A percentile compares a stretch with the other conserved stretches of the same genome.
Evolutionary conservation across 2,888 invertebrate genomes (phyloP).

Genomic region (Lochmaea capreae): DNA sequence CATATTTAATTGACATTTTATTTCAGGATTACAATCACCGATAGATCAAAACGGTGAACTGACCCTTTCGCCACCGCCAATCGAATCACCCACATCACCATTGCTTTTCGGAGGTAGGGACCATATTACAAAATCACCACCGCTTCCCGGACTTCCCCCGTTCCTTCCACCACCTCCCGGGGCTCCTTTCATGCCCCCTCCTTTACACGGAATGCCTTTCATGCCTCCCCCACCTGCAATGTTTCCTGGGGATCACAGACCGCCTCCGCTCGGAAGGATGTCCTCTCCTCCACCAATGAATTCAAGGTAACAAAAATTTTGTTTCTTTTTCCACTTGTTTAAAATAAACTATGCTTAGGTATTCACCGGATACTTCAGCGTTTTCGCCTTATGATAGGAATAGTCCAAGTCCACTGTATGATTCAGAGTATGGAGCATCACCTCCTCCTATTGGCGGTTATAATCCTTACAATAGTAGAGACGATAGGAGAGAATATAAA

Average conservation of each 20-base stretch:
- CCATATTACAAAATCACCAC: slow-evolving; percentile 64
- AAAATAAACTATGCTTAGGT: slow-evolving; percentile 61
- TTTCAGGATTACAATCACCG: slow-evolving; percentile 70
- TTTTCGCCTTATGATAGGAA: slow-evolving; percentile 70
- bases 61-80: slow-evolving; percentile 65
- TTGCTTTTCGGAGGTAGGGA: slow-evolving; percentile 64
- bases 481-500: slow-evolving; percentile 61
- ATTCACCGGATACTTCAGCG: slow-evolving; percentile 67
- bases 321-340: slow-evolving; percentile 48
- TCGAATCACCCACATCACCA: slow-evolving; percentile 64
- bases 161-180: slow-evolving; percentile 75
- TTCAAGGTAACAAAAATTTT: slow-evolving; percentile 64
- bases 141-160: slow-evolving; percentile 70
- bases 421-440: slow-evolving; percentile 76
- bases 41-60: slow-evolving; percentile 68
- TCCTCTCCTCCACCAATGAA: slow-evolving; percentile 65
- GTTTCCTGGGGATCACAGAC: slow-evolving; percentile 68
- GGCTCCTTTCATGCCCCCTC: slow-evolving; percentile 74
- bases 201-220: slow-evolving; percentile 63
- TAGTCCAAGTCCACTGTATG: slow-evolving; percentile 70
- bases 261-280: slow-evolving; percentile 69
- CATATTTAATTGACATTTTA: not conserved
- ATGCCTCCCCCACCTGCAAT: slow-evolving; percentile 65
- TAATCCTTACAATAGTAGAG: slow-evolving; percentile 58
- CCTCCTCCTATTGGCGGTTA: slow-evolving; percentile 68